Percentiles rank a stretch among this genome's conserved stretches.
phyloP scores from a whole-genome alignment of 2,888 invertebrate species.

The Metopia argyrocephala region DNA sequence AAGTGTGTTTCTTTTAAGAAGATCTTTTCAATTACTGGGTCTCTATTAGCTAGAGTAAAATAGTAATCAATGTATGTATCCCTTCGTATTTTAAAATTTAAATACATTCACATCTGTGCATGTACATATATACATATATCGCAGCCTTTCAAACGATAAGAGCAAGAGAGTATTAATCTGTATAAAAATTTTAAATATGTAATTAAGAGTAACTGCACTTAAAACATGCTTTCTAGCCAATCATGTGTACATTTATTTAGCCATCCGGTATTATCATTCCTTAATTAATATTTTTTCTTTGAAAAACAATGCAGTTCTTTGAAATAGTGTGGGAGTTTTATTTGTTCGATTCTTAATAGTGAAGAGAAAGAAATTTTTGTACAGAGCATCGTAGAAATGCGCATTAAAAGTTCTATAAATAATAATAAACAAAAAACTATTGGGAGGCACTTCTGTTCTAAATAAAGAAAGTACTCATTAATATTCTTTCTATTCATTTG shows the following conservation, averaged over 20 bases:
- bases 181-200: background rate
- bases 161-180: slow-evolving; percentile 24
- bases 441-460: too few relatives aligned
- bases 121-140: background rate
- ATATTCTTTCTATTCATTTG: too few relatives aligned
- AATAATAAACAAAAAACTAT: too few relatives aligned
- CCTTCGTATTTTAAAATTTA: slow-evolving; percentile 27
- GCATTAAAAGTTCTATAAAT: background rate
- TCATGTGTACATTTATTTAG: background rate
- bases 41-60: slow-evolving; percentile 27
- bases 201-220: background rate
- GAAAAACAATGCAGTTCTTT: background rate
- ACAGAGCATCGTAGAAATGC: slow-evolving; percentile 2
- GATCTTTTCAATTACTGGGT: slow-evolving; percentile 34
- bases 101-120: background rate
- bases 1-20: slow-evolving; percentile 55
- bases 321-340: slow-evolving; percentile 26
- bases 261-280: background rate
- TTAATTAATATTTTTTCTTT: background rate
- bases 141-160: slow-evolving; percentile 25
- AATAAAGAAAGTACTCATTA: too few relatives aligned
- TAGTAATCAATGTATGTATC: slow-evolving; percentile 24
- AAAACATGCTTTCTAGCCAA: too few relatives aligned
- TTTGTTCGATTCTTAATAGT: background rate
- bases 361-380: slow-evolving; percentile 33